Evolutionary conservation across 2,888 invertebrate genomes (phyloP).

Genomic region (Ectropis crepuscularia): DNA sequence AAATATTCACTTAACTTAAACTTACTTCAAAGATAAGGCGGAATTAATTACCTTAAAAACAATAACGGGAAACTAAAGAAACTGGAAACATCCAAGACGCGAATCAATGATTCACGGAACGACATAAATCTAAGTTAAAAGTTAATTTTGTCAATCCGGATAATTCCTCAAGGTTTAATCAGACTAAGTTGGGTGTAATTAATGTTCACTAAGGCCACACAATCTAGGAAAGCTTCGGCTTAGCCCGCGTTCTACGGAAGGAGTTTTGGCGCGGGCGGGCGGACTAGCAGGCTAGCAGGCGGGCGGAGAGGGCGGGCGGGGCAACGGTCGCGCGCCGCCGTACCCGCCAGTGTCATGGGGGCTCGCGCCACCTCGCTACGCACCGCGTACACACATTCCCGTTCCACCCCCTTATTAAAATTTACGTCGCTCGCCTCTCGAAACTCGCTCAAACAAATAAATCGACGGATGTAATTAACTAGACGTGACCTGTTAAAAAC

Average conservation of each 20-base stretch:
- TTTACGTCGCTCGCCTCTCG: constrained; percentile 69
- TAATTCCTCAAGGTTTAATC: constrained; percentile 85
- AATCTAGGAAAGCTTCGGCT: constrained; percentile 81
- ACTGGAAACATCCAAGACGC: constrained; percentile 22
- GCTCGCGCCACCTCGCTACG: constrained; percentile 67
- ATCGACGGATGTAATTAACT: constrained; percentile 56
- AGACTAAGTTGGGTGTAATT: constrained; percentile 84
- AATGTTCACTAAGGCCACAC: constrained; percentile 84
- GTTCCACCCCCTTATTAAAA: constrained; percentile 59
- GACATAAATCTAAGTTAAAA: constrained; percentile 83
- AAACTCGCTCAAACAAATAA: constrained; percentile 64
- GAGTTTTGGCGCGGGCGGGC: constrained; percentile 44
- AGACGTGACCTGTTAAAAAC: constrained; percentile 47
- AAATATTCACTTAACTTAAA: background rate
- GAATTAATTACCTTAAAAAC: background rate
- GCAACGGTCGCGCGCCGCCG: constrained; percentile 29
- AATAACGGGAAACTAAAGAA: constrained; percentile 6
- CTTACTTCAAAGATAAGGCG: background rate
- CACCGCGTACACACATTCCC: constrained; percentile 45
- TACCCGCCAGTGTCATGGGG: constrained; percentile 56
- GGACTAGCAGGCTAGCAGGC: constrained; percentile 15
- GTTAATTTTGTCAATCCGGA: constrained; percentile 84
- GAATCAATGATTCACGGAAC: constrained; percentile 49
- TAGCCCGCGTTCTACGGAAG: constrained; percentile 62
- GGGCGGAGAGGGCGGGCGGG: constrained; percentile 41